Base-by-base conservation (phyloP, 2,113 vertebrate species). In the Silurus asotus region DNA sequence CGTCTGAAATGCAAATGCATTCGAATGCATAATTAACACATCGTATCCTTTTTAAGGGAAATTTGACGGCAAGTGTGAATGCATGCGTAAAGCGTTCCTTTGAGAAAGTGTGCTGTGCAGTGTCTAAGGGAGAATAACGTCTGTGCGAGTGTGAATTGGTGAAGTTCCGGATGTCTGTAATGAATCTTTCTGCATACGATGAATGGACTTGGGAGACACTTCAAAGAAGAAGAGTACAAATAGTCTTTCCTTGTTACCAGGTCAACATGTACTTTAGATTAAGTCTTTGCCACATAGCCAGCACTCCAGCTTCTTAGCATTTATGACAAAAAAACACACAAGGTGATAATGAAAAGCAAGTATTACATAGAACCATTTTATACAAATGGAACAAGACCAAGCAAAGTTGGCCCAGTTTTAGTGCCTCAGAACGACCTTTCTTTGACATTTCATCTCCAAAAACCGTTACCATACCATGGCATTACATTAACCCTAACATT, bases 121-220 rank as follows among this genome's bases (percentile, higher is more conserved):
- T 78, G 19, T 59, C n/a, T 79, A 19, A 37, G 53, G 19, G 74
- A n/a, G 37, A 37, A 67, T 28, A 4, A 74, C n/a, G 45, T 79
- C 77, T 79, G 56, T 94, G 92, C 93, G 94, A 13, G 77, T 80
- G 37, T 37, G 92, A 94, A 94, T 95, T 93, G 92, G 93, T 91
- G 94, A 95, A 95, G 94, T 94, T 95, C 92, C 93, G 91, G 91
- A 90, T 93, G 92, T 92, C 89, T 93, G 92, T 95, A 94, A 95
- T 95, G 93, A 94, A 95, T 94, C 94, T 95, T 94, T 89, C 89
- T 84, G 90, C 90, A 92, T 89, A 93, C 92, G 94, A 93, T 93
- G 92, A 93, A 92, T 94, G 90, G 92, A 92, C 37, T 79, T 93
- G 93, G 93, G 91, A 95, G 89, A 91, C 92, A 93, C 94, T 93